phyloP scores from a whole-genome alignment of 2,797 vertebrate genomes.

The Geotria australis region DNA sequence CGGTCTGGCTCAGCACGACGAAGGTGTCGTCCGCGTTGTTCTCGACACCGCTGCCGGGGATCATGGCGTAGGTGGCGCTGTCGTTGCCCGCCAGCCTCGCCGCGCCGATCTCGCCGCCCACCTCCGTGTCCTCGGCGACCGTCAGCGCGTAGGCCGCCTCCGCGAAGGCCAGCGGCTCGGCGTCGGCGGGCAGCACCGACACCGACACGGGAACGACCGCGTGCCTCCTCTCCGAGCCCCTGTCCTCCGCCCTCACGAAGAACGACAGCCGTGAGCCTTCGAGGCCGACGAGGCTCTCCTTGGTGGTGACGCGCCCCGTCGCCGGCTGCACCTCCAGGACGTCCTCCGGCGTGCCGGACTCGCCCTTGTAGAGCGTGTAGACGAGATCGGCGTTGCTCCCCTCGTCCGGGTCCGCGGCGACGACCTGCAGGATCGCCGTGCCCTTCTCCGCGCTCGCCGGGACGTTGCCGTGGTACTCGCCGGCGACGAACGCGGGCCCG shows the following conservation, averaged over 20 bases:
- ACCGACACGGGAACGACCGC: slow-evolving; percentile 54
- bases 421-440: slow-evolving; percentile 40
- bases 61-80: slow-evolving; percentile 30
- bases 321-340: slow-evolving; percentile 64
- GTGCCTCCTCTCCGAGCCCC: slow-evolving; percentile 35
- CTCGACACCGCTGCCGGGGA: slow-evolving; percentile 49
- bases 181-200: slow-evolving; percentile 45
- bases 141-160: slow-evolving; percentile 61
- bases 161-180: slow-evolving; percentile 25
- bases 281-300: slow-evolving; percentile 79
- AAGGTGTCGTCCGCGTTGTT: slow-evolving; percentile 66
- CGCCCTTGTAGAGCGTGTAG: slow-evolving; percentile 47
- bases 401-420: slow-evolving; percentile 73
- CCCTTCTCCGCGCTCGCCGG: slow-evolving; percentile 43
- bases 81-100: slow-evolving; percentile 37
- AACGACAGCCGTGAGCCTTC: slow-evolving; percentile 66
- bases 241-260: slow-evolving; percentile 53
- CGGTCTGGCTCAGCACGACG: slow-evolving; percentile 43
- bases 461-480: slow-evolving; percentile 47
- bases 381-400: slow-evolving; percentile 74
- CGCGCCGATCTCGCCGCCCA: slow-evolving; percentile 60
- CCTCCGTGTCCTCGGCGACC: slow-evolving; percentile 40
- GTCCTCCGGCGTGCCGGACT: slow-evolving; percentile 51
- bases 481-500: slow-evolving; percentile 63
- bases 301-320: slow-evolving; percentile 50